Conservation (phyloP, 1,140 invertebrate species). For the Apis cerana region DNA sequence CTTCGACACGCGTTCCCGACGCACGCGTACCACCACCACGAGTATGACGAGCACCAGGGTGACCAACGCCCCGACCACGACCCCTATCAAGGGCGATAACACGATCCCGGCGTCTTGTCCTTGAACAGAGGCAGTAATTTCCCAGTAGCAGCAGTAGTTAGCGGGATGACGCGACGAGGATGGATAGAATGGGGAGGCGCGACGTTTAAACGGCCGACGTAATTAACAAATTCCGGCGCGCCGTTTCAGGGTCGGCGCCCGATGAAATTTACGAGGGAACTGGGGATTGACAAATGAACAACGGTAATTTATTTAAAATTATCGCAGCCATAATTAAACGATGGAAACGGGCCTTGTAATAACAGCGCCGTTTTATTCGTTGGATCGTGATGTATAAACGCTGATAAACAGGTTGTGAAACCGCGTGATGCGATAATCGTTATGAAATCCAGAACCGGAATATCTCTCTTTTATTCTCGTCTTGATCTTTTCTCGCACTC, state of each 20-base stretch:
- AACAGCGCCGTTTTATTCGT: slow-evolving; percentile 20
- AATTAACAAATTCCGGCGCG: slow-evolving; percentile 42
- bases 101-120: slow-evolving; percentile 82
- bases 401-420: slow-evolving; percentile 37
- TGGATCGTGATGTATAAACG: slow-evolving; percentile 27
- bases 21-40: slow-evolving; percentile 80
- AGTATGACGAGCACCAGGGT: slow-evolving; percentile 82
- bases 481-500: no score
- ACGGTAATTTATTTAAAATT: slow-evolving; percentile 47
- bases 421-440: slow-evolving; percentile 37
- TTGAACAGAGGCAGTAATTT: slow-evolving; percentile 66
- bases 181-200: neutral
- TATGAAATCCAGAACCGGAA: neutral
- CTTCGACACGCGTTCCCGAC: slow-evolving; percentile 76
- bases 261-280: slow-evolving; percentile 42
- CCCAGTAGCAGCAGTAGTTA: neutral
- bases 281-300: slow-evolving; percentile 52
- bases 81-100: slow-evolving; percentile 82
- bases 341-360: slow-evolving; percentile 21
- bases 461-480: no score
- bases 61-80: slow-evolving; percentile 81
- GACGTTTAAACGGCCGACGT: slow-evolving; percentile 30
- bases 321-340: slow-evolving; percentile 44
- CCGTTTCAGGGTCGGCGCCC: slow-evolving; percentile 4
- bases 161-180: neutral